These are phyloP conservation scores for Drosophila sproati DNA, from an alignment of 1,140 invertebrate genomes.

Conservation along the genomic window DNA sequence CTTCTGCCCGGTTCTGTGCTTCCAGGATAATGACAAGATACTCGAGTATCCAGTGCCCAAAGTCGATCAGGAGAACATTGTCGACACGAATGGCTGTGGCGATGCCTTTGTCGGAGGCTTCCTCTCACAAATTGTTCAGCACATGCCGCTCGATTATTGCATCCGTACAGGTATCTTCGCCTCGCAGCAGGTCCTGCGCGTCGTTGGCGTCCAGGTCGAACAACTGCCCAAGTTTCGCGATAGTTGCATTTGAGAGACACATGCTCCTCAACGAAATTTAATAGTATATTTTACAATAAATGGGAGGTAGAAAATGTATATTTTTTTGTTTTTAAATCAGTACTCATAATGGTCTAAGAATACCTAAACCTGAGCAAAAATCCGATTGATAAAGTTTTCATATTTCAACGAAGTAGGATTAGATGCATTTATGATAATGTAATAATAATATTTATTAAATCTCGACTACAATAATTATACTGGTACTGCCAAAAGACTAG, in stretches of 20 bases:
- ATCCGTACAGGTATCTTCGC: slow-evolving; percentile 67
- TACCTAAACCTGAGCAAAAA: too few species aligned
- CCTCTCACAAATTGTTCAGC: slow-evolving; percentile 93
- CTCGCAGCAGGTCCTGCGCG: slow-evolving; percentile 44
- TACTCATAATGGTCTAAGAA: too few species aligned
- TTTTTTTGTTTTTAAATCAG: too few species aligned
- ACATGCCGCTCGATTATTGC: slow-evolving; percentile 85
- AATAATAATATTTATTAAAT: too few species aligned
- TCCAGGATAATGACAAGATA: slow-evolving; percentile 54
- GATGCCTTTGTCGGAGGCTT: slow-evolving; percentile 99
- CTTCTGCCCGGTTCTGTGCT: slow-evolving; percentile 55
- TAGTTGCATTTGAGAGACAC: slow-evolving; percentile 46
- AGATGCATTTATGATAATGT: too few species aligned
- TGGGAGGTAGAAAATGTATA: not conserved
- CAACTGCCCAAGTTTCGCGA: slow-evolving; percentile 60
- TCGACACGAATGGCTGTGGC: slow-evolving; percentile 99
- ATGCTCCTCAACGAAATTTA: not conserved
- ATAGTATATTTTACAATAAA: not conserved
- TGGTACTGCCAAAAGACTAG: too few species aligned
- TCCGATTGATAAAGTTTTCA: too few species aligned
- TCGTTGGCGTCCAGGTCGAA: slow-evolving; percentile 56
- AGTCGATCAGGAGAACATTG: slow-evolving; percentile 90
- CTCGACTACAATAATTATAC: too few species aligned
- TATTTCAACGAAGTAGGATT: too few species aligned
- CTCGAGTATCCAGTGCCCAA: slow-evolving; percentile 86